phyloP scores from a whole-genome alignment of 2,797 vertebrate species.

The Acipenser oxyrinchus region DNA sequence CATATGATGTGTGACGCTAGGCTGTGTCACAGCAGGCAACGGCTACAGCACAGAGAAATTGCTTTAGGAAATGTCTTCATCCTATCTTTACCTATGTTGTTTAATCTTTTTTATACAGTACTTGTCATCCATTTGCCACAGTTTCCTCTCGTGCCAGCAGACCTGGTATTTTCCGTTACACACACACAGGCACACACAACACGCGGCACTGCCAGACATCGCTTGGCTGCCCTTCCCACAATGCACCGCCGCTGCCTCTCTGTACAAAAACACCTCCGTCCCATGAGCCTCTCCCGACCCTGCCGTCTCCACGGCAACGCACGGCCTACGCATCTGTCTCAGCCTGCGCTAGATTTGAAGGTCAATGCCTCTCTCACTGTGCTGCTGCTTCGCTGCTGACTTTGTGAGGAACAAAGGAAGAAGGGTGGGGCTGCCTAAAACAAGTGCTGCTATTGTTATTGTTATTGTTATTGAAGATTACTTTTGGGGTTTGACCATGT shows the following conservation, averaged over 20 bases:
- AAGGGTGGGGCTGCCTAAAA: too few relatives aligned
- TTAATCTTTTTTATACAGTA: slow-evolving; percentile 15
- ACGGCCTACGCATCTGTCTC: slow-evolving; percentile 9
- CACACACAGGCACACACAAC: slow-evolving; percentile 15
- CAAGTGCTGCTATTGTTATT: too few relatives aligned
- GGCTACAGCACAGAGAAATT: neutral
- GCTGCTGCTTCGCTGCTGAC: too few relatives aligned
- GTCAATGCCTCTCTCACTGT: neutral
- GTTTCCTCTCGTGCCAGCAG: slow-evolving; percentile 19
- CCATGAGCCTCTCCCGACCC: slow-evolving; percentile 5
- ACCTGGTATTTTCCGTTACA: slow-evolving; percentile 5
- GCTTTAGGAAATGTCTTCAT: slow-evolving; percentile 6
- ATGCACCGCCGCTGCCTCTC: neutral
- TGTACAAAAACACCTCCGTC: slow-evolving; percentile 5
- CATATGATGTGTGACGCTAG: too few relatives aligned
- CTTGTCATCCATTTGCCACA: slow-evolving; percentile 10
- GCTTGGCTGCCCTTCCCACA: slow-evolving; percentile 3
- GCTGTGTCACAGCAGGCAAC: neutral
- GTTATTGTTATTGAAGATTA: too few relatives aligned
- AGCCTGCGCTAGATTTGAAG: slow-evolving; percentile 1
- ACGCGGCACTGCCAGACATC: slow-evolving; percentile 7
- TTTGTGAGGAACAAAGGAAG: too few relatives aligned
- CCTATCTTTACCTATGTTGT: slow-evolving; percentile 13
- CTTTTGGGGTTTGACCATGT: too few relatives aligned
- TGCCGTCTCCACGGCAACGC: slow-evolving; percentile 8